Base-by-base conservation (phyloP, 2,888 invertebrate genomes). In the Xylocampa areola region DNA sequence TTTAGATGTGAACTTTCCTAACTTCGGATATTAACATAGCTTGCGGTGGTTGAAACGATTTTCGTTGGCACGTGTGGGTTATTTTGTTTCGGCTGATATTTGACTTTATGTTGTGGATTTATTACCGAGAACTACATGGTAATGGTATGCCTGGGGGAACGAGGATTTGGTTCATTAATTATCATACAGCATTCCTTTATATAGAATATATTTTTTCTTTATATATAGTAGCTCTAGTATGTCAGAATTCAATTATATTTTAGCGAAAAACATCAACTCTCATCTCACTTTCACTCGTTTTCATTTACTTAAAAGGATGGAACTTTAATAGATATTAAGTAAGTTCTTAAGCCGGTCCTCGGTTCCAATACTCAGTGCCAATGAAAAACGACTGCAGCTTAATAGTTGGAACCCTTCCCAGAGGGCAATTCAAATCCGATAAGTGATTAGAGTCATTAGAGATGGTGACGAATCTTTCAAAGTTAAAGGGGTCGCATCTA, bases 1-100 rank as follows among this genome's bases (percentile, higher is more conserved):
- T 52, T 53, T 48, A 62, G 77, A 76, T 66, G 65, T 68, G 54
- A 75, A 79, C 67, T 77, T 70, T 74, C 58, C 58, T 40, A 73
- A 77, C 68, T 80, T 69, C 54, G 47, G 40, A 54, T 52, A 52
- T 54, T 64, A 59, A 66, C 51, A 58, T 60, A 53, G 63, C 73
- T 68, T 25, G 73, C 48, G 73, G 73, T 59, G 66, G 41, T 51
- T 8, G 35, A 23, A 50, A 52, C 43, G 61, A 52, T 50, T 69
- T 61, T 45, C 49, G 29, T 59, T 25, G 49, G 61, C 43, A 72
- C 63, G 52, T 73, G 59, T 41, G 25, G 21, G 45, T 37, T 70
- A 37, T 71, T 70, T 70, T 64, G 54, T 62, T 47, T 16, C 13
- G 36, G 29, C 6, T 37, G 23, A 13, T 39, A 65, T 48, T 47